phyloP scores from a whole-genome alignment of 2,113 vertebrate species.

The Capreolus pygargus region DNA sequence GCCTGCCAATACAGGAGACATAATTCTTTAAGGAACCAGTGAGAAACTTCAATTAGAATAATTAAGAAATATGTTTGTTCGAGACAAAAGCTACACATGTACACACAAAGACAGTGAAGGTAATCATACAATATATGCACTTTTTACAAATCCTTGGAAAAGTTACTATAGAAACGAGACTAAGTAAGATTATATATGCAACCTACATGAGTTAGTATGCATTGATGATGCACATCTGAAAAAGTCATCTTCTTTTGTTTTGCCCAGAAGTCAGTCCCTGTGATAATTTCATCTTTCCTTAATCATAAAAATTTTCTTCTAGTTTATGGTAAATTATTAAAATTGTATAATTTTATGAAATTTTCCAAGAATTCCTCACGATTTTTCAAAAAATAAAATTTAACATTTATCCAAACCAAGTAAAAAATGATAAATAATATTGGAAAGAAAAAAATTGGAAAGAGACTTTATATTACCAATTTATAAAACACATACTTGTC shows the following conservation, averaged over 20 bases:
- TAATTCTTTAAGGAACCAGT: background rate
- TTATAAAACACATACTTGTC: background rate
- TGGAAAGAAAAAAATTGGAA: background rate
- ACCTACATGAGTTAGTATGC: background rate
- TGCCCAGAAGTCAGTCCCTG: background rate
- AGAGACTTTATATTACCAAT: background rate
- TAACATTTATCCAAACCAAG: background rate
- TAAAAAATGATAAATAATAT: background rate
- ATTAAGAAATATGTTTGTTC: background rate
- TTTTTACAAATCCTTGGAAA: background rate
- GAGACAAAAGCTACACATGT: background rate
- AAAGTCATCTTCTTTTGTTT: background rate
- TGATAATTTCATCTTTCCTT: background rate
- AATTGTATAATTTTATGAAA: background rate
- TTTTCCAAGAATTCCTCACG: background rate
- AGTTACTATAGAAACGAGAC: background rate
- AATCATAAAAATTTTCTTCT: background rate
- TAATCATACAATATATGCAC: background rate
- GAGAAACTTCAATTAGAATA: background rate
- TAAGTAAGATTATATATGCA: background rate
- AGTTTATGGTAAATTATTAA: background rate
- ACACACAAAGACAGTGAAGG: background rate
- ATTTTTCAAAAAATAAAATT: background rate
- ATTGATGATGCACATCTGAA: background rate
- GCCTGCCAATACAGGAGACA: background rate